These are phyloP conservation scores for Campoletis sonorensis DNA, from an alignment of 1,140 invertebrate species.

Conservation along the genomic window DNA sequence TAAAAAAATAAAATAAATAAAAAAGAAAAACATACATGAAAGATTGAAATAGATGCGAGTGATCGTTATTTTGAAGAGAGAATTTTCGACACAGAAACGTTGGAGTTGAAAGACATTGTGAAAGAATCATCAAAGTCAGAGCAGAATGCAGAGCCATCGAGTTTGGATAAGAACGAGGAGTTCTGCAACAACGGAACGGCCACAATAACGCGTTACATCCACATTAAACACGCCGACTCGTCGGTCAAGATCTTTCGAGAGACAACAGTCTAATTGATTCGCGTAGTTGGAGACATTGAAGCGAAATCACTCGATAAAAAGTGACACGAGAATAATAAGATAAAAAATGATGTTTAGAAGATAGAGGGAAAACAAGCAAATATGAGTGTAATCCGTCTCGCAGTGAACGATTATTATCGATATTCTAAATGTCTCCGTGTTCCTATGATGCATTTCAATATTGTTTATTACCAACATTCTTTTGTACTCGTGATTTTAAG, in stretches of 20 bases:
- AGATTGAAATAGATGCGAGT: constrained; percentile 1
- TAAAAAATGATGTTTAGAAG: constrained; percentile 46
- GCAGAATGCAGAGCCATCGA: constrained; percentile 58
- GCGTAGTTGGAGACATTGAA: neutral
- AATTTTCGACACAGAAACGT: constrained; percentile 65
- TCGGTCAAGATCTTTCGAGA: constrained; percentile 77
- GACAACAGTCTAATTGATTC: constrained; percentile 76
- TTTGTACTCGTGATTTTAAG: constrained; percentile 45
- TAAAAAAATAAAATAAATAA: no score
- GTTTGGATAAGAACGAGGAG: constrained; percentile 58
- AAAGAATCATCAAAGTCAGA: constrained; percentile 52
- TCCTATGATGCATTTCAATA: constrained; percentile 54
- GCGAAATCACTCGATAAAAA: constrained; percentile 30
- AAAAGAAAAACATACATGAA: no score
- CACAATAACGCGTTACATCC: constrained; percentile 77
- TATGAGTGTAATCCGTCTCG: constrained; percentile 42
- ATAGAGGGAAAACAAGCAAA: neutral
- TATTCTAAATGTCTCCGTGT: constrained; percentile 65
- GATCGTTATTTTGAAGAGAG: constrained; percentile 42
- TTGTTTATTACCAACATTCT: constrained; percentile 16
- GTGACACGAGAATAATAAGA: constrained; percentile 28
- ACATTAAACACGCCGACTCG: constrained; percentile 76
- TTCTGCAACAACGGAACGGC: constrained; percentile 65
- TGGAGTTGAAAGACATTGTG: constrained; percentile 58
- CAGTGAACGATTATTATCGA: constrained; percentile 51